Base-by-base conservation (phyloP, 2,113 vertebrate genomes). In the Saccopteryx leptura region DNA sequence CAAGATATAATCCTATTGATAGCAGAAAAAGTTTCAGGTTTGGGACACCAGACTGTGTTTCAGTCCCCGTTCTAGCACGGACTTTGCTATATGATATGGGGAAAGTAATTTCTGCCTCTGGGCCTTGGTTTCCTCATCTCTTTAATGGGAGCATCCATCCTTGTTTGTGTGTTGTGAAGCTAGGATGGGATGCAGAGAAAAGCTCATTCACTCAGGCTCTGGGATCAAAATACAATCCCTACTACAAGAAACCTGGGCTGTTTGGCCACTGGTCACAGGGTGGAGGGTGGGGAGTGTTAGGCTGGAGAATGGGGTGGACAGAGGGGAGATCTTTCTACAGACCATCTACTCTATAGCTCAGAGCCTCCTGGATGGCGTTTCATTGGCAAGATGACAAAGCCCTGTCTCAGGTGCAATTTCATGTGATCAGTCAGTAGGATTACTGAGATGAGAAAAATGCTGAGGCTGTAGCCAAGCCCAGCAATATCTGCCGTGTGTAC, bases 101-200 rank as follows among this genome's bases (percentile, higher is more conserved):
- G 54, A 24, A 63, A 46, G 14, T 58, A 7, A 11, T 18, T 46
- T 63, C 46, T 82, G 17, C 10, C n/a, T 33, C 71, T 26, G 3
- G 33, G 54, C 72, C 81, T 95, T 66, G n/a, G 31, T 79, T 94
- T 93, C 52, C 78, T 93, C 65, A 63, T 68, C 52, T 85, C 15
- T 88, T 33, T 69, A 31, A 69, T 7, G 56, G 68, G 31, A 15
- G 33, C n/a, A 31, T 39, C 56, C 11, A 28, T 12, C 72, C 74
- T 81, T 74, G 23, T 31, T 86, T 74, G 80, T n/a, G 13, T 52
- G 21, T 26, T 58, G 21, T 11, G 65, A 88, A 78, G 14, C 5
- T 26, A 17, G 56, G 48, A 75, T 65, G 10, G 18, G 33, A 74
- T 17, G 17, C 12, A 54, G 18, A 82, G 28, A 56, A 66, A 56